Evolutionary conservation across 1,140 invertebrate species (phyloP).

Genomic region (Ephestia elutella): DNA sequence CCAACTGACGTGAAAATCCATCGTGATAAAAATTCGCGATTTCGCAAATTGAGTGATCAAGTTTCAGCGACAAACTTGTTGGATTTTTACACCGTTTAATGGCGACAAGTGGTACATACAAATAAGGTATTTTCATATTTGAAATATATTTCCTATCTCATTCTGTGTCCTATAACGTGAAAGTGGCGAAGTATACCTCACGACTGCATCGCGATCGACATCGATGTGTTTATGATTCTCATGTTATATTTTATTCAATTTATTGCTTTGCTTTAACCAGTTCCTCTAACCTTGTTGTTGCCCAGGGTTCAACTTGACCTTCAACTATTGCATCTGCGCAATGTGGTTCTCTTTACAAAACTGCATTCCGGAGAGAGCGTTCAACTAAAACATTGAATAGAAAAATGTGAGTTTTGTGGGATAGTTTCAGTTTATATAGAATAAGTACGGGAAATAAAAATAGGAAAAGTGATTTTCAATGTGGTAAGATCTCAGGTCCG

Average conservation of each 20-base stretch:
- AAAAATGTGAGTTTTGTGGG: neutral
- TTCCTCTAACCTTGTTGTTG: conserved; percentile 7
- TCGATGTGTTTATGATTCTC: neutral
- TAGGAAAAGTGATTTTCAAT: neutral
- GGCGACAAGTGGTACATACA: neutral
- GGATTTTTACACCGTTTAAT: neutral
- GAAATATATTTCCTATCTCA: neutral
- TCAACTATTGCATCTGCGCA: conserved; percentile 15
- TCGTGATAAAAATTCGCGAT: too few species aligned
- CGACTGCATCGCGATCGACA: too few species aligned
- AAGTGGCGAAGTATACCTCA: too few species aligned
- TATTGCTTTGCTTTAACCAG: neutral
- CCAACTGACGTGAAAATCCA: too few species aligned
- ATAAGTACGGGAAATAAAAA: neutral
- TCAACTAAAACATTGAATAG: neutral
- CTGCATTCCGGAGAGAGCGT: neutral
- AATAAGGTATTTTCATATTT: neutral
- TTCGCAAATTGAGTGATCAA: neutral
- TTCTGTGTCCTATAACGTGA: too few species aligned
- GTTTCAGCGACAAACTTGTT: neutral
- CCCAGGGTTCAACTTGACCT: conserved; percentile 10
- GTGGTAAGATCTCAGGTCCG: too few species aligned
- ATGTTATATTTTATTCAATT: neutral
- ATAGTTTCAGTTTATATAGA: neutral
- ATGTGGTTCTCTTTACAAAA: neutral